Evolutionary conservation across 2,888 invertebrate genomes (phyloP).

Genomic region (Cremastinae sp.): DNA sequence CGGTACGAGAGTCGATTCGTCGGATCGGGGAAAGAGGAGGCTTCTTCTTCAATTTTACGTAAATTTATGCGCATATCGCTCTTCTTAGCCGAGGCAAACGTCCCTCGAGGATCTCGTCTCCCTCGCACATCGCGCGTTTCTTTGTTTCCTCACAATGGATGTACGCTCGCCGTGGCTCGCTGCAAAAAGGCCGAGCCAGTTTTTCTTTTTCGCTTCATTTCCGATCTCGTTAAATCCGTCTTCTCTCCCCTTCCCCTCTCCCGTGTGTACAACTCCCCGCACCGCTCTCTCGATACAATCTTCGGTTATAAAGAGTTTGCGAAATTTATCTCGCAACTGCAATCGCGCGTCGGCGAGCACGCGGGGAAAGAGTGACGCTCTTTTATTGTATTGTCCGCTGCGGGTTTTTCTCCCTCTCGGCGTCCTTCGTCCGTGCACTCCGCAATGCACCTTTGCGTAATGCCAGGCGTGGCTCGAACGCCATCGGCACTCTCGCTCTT

Average conservation of each 20-base stretch:
- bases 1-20: not conserved
- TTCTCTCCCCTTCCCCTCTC: conserved; percentile 35
- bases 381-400: conserved; percentile 38
- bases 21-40: not conserved
- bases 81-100: conserved; percentile 8
- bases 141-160: conserved; percentile 29
- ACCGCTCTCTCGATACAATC: conserved; percentile 31
- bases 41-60: conserved; percentile 9
- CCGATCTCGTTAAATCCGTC: conserved; percentile 46
- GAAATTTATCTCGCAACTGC: conserved; percentile 42
- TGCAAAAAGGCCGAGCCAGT: conserved; percentile 23
- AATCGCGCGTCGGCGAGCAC: conserved; percentile 38
- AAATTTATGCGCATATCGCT: conserved; percentile 23
- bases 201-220: conserved; percentile 23
- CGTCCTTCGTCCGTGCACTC: conserved; percentile 60
- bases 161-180: not conserved
- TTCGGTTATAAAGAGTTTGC: conserved; percentile 4
- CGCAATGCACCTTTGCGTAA: conserved; percentile 60
- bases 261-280: not conserved
- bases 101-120: conserved; percentile 3
- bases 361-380: conserved; percentile 50
- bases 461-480: conserved; percentile 70
- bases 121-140: conserved; percentile 5
- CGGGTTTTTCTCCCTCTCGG: conserved; percentile 61
- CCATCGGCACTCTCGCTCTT: conserved; percentile 16